Conservation (phyloP, 1,140 invertebrate species). For the Aphelenchoides fujianensis region DNA sequence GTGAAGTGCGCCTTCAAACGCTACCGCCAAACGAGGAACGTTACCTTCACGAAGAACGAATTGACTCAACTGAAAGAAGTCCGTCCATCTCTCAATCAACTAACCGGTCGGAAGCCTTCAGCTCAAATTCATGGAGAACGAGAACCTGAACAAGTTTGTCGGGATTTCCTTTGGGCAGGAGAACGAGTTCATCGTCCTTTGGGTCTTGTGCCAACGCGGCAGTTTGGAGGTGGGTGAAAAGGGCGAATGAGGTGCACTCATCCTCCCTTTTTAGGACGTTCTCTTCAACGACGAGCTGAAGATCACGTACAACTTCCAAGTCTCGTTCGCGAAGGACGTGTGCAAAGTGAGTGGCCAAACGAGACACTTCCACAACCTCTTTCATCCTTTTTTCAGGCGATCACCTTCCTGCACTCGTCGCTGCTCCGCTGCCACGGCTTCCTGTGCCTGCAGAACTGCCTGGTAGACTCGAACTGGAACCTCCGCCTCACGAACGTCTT, state of each 20-base stretch:
- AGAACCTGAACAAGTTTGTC: constrained; percentile 62
- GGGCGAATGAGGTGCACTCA: constrained; percentile 11
- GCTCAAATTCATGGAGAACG: constrained; percentile 60
- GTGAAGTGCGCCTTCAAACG: constrained; percentile 55
- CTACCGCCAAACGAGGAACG: constrained; percentile 56
- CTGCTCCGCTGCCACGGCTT: constrained; percentile 55
- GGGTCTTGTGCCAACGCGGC: constrained; percentile 56
- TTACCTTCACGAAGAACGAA: constrained; percentile 57
- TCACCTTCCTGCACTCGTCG: constrained; percentile 55
- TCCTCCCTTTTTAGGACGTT: constrained; percentile 51
- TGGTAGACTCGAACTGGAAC: constrained; percentile 62
- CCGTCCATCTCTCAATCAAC: constrained; percentile 21
- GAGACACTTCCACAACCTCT: too few relatives aligned
- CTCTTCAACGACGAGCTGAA: constrained; percentile 61
- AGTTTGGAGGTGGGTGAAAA: too few relatives aligned
- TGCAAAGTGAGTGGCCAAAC: constrained; percentile 59
- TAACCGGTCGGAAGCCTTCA: constrained; percentile 44
- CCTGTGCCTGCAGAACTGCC: constrained; percentile 59
- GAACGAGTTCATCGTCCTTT: constrained; percentile 60
- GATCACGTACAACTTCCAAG: constrained; percentile 61
- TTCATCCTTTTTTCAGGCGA: constrained; percentile 44
- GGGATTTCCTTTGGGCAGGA: constrained; percentile 62
- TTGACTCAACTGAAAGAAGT: constrained; percentile 51
- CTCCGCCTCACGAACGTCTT: constrained; percentile 61
- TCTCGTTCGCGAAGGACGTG: constrained; percentile 62